Percentiles rank a stretch among this genome's conserved stretches.
Conservation (phyloP, 2,113 vertebrate species). For the Ibidorhyncha struthersii region DNA sequence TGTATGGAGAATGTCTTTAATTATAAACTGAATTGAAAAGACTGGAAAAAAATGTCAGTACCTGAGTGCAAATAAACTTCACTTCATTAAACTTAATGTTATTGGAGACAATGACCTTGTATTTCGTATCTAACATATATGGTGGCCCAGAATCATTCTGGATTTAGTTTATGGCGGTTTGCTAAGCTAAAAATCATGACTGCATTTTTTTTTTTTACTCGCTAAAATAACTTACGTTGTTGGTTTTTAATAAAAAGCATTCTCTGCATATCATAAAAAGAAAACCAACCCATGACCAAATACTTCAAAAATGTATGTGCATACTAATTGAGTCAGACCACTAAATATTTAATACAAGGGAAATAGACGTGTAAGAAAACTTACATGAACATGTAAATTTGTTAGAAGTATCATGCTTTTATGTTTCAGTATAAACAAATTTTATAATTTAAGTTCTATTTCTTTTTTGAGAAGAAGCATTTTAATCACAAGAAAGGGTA, state of each 20-base stretch:
- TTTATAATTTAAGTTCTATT: slow-evolving; percentile 54
- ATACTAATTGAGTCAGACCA: not conserved
- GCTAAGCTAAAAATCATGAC: not conserved
- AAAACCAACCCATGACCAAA: slow-evolving; percentile 5
- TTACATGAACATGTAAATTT: slow-evolving; percentile 41
- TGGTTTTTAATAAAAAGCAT: slow-evolving; percentile 31
- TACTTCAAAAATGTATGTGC: slow-evolving; percentile 49
- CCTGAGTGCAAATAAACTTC: not conserved
- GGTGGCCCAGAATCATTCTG: not conserved
- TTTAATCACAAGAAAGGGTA: slow-evolving; percentile 47
- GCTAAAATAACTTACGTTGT: not conserved
- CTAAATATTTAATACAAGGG: slow-evolving; percentile 30
- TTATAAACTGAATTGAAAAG: slow-evolving; percentile 43
- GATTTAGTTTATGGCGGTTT: not conserved
- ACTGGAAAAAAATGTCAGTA: not conserved
- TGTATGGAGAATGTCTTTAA: slow-evolving; percentile 47
- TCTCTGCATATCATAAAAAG: not conserved
- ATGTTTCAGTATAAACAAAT: slow-evolving; percentile 30
- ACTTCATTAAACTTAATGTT: not conserved
- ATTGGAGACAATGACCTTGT: not conserved
- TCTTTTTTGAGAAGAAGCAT: slow-evolving; percentile 49
- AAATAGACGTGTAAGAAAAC: slow-evolving; percentile 27
- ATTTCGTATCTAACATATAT: not conserved
- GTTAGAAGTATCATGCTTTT: slow-evolving; percentile 21
- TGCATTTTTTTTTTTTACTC: not conserved